A percentile compares a stretch with the other conserved stretches of the same genome.
Conservation (phyloP, 2,113 vertebrate species). For the Dipodomys merriami region DNA sequence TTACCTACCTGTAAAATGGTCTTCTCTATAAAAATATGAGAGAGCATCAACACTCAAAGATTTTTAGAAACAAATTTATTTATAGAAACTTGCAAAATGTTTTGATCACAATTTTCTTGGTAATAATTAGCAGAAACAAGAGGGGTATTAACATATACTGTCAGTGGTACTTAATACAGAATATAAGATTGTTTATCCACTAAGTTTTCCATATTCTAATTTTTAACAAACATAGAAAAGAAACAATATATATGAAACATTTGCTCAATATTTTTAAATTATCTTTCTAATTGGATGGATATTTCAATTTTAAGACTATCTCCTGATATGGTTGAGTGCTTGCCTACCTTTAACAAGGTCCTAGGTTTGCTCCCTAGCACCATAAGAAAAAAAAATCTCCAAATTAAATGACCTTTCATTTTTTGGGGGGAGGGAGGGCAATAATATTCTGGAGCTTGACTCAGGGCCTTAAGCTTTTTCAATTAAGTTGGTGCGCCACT, state of each 20-base stretch:
- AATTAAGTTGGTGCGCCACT: too few relatives aligned
- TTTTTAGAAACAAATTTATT: constrained; percentile 69
- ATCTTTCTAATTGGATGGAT: neutral
- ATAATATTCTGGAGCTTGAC: too few relatives aligned
- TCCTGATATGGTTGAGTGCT: neutral
- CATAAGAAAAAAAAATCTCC: neutral
- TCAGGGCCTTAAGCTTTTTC: too few relatives aligned
- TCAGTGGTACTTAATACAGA: constrained; percentile 33
- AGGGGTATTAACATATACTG: constrained; percentile 23
- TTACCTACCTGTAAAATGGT: constrained; percentile 20
- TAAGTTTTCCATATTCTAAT: constrained; percentile 33
- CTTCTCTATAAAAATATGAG: constrained; percentile 40
- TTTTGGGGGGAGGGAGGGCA: too few relatives aligned
- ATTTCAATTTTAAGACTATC: constrained; percentile 25
- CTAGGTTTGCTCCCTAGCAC: neutral
- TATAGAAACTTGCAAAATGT: constrained; percentile 53
- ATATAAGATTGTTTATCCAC: constrained; percentile 11
- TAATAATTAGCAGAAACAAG: constrained; percentile 55
- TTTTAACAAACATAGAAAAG: constrained; percentile 59
- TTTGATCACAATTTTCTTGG: constrained; percentile 52
- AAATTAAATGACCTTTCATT: constrained; percentile 35
- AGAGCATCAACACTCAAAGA: constrained; percentile 55
- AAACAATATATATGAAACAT: neutral
- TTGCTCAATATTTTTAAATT: constrained; percentile 58
- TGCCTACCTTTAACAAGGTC: neutral